Evolutionary conservation across 2,888 invertebrate species (phyloP).

Genomic region (Didymodactylos carnosus): DNA sequence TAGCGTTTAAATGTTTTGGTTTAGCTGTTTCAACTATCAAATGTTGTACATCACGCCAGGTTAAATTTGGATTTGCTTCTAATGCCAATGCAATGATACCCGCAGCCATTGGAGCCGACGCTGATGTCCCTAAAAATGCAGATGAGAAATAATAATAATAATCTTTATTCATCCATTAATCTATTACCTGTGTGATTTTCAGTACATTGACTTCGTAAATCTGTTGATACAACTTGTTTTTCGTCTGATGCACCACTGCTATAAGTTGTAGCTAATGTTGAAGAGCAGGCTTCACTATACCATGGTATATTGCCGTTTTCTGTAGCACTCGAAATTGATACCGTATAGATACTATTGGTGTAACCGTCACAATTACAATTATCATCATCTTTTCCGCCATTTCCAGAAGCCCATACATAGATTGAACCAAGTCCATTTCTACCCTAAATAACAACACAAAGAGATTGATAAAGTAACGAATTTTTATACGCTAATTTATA

Average conservation of each 20-base stretch:
- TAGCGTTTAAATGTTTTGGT: constrained; percentile 23
- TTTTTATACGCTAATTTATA: neutral
- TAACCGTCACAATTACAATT: constrained; percentile 99
- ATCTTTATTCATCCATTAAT: neutral
- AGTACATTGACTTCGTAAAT: constrained; percentile 58
- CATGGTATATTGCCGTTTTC: constrained; percentile 49
- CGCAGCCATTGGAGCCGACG: constrained; percentile 69
- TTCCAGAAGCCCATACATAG: constrained; percentile 96
- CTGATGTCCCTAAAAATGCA: constrained; percentile 45
- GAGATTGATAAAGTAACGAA: neutral
- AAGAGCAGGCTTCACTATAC: constrained; percentile 93
- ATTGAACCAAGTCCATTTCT: constrained; percentile 82
- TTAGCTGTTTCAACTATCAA: constrained; percentile 23
- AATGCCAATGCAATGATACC: constrained; percentile 62
- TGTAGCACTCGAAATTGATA: constrained; percentile 68
- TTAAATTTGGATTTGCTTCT: constrained; percentile 41
- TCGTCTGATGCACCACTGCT: constrained; percentile 14
- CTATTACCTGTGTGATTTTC: constrained; percentile 53
- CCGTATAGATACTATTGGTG: constrained; percentile 92
- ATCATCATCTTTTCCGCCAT: constrained; percentile 66
- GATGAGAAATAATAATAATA: neutral
- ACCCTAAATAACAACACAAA: constrained; percentile 42
- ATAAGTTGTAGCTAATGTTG: constrained; percentile 74
- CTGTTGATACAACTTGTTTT: constrained; percentile 43
- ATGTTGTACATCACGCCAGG: constrained; percentile 33